Conservation (phyloP, 2,797 vertebrate genomes). For the Aratinga solstitialis region DNA sequence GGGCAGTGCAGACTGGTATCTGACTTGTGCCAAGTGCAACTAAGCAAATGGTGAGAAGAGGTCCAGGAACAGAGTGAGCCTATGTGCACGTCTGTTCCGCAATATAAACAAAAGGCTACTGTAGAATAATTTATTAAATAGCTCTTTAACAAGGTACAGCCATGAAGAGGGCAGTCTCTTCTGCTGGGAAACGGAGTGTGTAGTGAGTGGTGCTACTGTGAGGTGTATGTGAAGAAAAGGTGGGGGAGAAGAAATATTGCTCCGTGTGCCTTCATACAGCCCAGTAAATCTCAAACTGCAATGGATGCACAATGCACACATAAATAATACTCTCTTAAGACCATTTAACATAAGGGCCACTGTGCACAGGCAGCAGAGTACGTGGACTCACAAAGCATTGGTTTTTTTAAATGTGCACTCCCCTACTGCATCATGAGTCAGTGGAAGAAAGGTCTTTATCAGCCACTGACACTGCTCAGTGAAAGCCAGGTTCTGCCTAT, state of each 20-base stretch:
- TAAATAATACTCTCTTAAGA: background rate
- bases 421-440: background rate
- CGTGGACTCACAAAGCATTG: background rate
- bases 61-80: background rate
- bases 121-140: background rate
- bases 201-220: background rate
- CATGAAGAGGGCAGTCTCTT: background rate
- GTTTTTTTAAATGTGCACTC: background rate
- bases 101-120: background rate
- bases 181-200: background rate
- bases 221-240: background rate
- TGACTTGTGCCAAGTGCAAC: background rate
- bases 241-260: background rate
- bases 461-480: background rate
- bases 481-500: background rate
- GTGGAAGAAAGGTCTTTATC: background rate
- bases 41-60: background rate
- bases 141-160: background rate
- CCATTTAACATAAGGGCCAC: background rate
- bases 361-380: background rate
- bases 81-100: rapidly evolving
- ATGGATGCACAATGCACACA: background rate
- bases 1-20: background rate
- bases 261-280: background rate
- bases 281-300: background rate